These are phyloP conservation scores for Chascanopsetta lugubris DNA, from an alignment of 2,113 vertebrate genomes.

Conservation along the genomic window DNA sequence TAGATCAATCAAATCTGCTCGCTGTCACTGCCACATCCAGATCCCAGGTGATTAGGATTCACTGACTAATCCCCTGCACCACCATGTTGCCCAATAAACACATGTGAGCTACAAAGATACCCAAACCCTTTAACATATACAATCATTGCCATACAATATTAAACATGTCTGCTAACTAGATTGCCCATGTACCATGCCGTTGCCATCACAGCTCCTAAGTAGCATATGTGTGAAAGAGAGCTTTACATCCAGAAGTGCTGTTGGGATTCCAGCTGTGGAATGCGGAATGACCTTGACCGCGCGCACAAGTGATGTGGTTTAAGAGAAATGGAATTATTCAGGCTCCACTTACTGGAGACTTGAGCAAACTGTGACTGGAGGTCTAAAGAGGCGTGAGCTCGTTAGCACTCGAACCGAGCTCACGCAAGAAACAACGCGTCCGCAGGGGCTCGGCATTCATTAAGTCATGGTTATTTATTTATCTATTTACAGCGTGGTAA, in stretches of 20 bases:
- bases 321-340: slow-evolving; percentile 55
- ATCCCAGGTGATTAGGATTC: too few relatives aligned
- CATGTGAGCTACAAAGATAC: not conserved
- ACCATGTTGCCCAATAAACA: not conserved
- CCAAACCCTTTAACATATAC: not conserved
- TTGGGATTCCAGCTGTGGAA: slow-evolving; percentile 26
- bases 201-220: not conserved
- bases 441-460: slow-evolving; percentile 2
- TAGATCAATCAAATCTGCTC: too few relatives aligned
- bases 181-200: not conserved
- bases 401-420: slow-evolving; percentile 41
- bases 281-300: slow-evolving; percentile 46
- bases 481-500: too few relatives aligned
- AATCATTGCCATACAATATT: not conserved
- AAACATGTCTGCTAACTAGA: not conserved
- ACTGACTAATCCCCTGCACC: too few relatives aligned
- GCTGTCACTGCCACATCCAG: too few relatives aligned
- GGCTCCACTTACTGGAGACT: slow-evolving; percentile 53
- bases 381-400: slow-evolving; percentile 32
- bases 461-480: too few relatives aligned
- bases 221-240: slow-evolving; percentile 6
- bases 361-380: slow-evolving; percentile 21
- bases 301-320: slow-evolving; percentile 30
- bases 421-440: slow-evolving; percentile 14
- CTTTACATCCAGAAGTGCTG: slow-evolving; percentile 34